phyloP scores from a whole-genome alignment of 2,113 vertebrate species.

The Maccullochella peelii region DNA sequence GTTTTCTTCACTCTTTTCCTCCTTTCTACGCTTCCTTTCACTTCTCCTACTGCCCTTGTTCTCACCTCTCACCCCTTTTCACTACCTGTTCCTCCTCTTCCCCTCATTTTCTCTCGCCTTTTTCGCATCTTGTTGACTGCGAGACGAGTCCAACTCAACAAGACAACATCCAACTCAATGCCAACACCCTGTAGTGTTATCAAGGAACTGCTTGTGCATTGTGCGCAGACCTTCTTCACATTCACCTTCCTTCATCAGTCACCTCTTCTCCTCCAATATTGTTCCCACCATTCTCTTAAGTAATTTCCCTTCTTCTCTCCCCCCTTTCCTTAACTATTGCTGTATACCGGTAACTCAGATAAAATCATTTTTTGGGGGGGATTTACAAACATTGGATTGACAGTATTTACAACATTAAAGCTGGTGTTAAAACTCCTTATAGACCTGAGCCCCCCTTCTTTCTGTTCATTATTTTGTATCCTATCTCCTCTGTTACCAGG shows the following conservation, averaged over 20 bases:
- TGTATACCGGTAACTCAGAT: no score
- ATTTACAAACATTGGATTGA: no score
- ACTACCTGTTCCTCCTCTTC: background rate
- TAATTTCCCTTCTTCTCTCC: background rate
- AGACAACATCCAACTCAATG: background rate
- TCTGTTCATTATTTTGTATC: background rate
- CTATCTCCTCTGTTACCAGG: background rate
- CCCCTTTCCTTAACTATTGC: background rate
- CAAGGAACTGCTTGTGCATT: background rate
- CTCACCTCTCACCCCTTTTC: background rate
- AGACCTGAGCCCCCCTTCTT: background rate
- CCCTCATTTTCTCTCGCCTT: background rate
- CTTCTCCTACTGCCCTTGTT: background rate
- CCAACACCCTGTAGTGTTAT: background rate
- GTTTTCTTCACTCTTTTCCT: background rate
- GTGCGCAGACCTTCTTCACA: background rate
- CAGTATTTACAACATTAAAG: background rate
- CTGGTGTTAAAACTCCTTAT: slow-evolving; percentile 3
- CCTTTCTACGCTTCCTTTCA: background rate
- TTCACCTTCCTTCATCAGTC: background rate
- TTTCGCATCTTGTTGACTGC: background rate
- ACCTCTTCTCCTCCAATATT: background rate
- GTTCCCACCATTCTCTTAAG: background rate
- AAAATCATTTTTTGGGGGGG: no score
- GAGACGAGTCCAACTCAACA: background rate